Base-by-base conservation (phyloP, 2,797 vertebrate genomes). In the Acrossocheilus fasciatus region DNA sequence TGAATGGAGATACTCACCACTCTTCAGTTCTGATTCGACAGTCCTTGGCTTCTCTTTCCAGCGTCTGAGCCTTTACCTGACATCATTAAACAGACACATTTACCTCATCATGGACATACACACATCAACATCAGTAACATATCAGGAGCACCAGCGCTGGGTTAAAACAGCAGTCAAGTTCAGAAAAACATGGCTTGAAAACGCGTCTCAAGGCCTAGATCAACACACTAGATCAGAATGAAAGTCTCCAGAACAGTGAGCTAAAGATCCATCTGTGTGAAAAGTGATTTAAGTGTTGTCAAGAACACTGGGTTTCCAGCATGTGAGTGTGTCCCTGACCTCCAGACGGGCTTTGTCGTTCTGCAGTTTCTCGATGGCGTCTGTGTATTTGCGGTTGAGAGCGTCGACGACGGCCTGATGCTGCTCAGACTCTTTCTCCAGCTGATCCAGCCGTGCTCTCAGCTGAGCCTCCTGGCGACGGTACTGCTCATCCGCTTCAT, bases 21-120 rank as follows among this genome's bases (percentile, higher is more conserved):
- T 99, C 98, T 89, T 99, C 98, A 5, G 97, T 97, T 92, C 96
- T 96, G 91, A 97, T 93, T 89, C 98, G 95, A 93, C 98, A 99
- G 66, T 99, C 98, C 93, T 98, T 98, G 68, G 97, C 94, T 93
- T 99, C 98, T 90, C 96, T 97, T 92, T 99, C 98, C 93, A 99
- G 93, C 59, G 95, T 96, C 93, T 98, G 97, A 91, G 96, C 94
- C 94, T 97, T 98, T 86, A 99, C 94, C 98, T 99, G 89, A 36
- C 57, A 34, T 41, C 30, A 84, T 17, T 30, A 57, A n/a, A 62
- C 30, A 66, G 9, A 66, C 36, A 76, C 3, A 2, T 20, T 50
- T 18, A 86, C 2, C 59, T 39, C 30, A 36, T 64, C 45, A 17
- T 30, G 59, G 14, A 79, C 57, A 66, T 2, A 64, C 47, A 50